Evolutionary conservation across 2,113 vertebrate genomes (phyloP).

Genomic region (Oxyura jamaicensis): DNA sequence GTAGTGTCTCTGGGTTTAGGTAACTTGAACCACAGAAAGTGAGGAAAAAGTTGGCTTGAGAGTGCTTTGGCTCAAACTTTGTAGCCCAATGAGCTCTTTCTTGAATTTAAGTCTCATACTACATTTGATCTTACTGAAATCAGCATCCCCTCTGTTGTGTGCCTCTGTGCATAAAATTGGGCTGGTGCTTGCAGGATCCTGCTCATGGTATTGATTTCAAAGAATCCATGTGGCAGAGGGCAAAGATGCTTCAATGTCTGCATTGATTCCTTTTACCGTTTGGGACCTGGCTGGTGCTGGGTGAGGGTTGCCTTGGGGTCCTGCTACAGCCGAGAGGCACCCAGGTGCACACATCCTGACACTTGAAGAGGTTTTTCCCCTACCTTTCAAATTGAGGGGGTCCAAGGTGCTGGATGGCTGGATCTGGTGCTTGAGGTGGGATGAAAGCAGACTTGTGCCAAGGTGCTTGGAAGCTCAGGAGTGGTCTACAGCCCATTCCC

Average conservation of each 20-base stretch:
- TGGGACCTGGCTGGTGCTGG: neutral
- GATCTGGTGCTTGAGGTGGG: neutral
- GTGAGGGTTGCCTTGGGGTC: neutral
- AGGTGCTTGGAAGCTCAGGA: neutral
- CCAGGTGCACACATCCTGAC: neutral
- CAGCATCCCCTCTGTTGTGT: neutral
- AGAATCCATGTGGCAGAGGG: neutral
- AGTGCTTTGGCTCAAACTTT: neutral
- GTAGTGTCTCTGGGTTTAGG: neutral
- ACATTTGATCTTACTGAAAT: neutral
- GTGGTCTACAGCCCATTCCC: neutral
- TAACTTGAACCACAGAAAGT: slow-evolving; percentile 32
- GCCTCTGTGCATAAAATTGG: neutral
- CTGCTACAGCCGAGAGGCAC: accelerated
- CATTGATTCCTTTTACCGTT: neutral
- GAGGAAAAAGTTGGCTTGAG: neutral
- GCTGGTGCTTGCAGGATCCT: neutral
- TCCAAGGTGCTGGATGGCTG: accelerated
- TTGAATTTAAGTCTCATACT: neutral
- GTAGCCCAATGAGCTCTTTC: neutral
- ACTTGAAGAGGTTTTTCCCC: neutral
- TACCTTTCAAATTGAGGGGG: accelerated
- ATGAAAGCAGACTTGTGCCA: neutral
- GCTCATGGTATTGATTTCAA: neutral
- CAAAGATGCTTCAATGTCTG: neutral